Percentiles rank a stretch among this genome's conserved stretches.
Conservation (phyloP, 2,888 invertebrate species). For the Brachypalpus laphriformis region DNA sequence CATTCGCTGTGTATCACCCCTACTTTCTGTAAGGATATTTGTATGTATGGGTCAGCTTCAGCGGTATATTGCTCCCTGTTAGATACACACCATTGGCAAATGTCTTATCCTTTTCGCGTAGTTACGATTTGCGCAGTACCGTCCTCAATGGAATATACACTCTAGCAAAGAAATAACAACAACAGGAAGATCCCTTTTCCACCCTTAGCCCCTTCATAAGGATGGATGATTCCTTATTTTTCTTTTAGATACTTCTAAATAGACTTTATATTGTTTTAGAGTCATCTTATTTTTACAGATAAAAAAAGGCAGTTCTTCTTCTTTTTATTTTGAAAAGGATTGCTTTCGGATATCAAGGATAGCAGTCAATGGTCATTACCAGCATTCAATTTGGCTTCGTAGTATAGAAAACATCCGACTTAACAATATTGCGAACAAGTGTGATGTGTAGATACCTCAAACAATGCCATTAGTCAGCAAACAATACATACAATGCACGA, state of each 20-base stretch:
- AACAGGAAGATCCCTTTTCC: conserved; percentile 53
- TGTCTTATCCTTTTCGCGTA: conserved; percentile 56
- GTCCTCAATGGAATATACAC: conserved; percentile 22
- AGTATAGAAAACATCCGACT: background rate
- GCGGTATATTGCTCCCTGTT: conserved; percentile 60
- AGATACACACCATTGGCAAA: conserved; percentile 37
- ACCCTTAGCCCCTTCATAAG: conserved; percentile 18
- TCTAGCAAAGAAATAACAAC: conserved; percentile 50
- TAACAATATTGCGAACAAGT: conserved; percentile 35
- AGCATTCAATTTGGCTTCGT: conserved; percentile 1
- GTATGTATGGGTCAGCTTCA: conserved; percentile 41
- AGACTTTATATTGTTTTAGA: conserved; percentile 32
- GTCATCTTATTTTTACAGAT: background rate
- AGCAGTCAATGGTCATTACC: background rate
- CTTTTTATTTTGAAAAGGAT: background rate
- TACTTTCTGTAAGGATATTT: conserved; percentile 35
- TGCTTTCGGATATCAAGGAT: background rate
- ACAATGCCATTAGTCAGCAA: conserved; percentile 66
- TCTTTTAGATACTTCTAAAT: conserved; percentile 54
- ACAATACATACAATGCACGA: conserved; percentile 62
- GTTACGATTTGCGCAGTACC: conserved; percentile 48
- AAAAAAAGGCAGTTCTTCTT: conserved; percentile 18
- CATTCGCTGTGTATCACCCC: conserved; percentile 42
- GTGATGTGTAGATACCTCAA: conserved; percentile 43
- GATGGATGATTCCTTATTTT: conserved; percentile 35